Conservation (phyloP, 2,888 invertebrate species). For the Leucophora obtusa region DNA sequence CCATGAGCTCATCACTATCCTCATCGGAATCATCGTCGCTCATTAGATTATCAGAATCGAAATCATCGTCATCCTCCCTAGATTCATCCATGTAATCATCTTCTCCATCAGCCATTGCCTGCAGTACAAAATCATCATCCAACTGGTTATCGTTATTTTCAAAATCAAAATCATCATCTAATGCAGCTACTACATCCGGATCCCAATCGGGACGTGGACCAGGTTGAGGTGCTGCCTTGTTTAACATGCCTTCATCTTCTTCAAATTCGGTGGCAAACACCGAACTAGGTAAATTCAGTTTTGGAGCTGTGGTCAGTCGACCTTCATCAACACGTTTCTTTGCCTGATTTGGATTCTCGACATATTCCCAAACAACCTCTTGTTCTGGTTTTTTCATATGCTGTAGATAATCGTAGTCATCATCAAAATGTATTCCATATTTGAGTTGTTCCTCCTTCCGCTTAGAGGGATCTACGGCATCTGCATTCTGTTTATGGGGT, state of each 20-base stretch:
- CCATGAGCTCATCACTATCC: conserved; percentile 79
- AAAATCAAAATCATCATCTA: conserved; percentile 95
- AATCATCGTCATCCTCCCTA: conserved; percentile 67
- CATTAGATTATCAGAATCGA: conserved; percentile 72
- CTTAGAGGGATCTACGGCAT: conserved; percentile 78
- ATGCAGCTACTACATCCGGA: conserved; percentile 93
- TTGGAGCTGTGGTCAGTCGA: conserved; percentile 65
- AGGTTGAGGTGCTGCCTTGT: conserved; percentile 76
- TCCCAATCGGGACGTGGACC: conserved; percentile 87
- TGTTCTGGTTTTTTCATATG: conserved; percentile 82
- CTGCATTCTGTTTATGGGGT: conserved; percentile 61
- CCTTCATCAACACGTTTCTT: conserved; percentile 68
- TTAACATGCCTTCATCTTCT: conserved; percentile 85
- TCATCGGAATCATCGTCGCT: conserved; percentile 78
- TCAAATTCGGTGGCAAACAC: conserved; percentile 93
- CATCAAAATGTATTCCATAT: conserved; percentile 95
- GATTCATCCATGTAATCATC: conserved; percentile 68
- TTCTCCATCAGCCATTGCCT: conserved; percentile 81
- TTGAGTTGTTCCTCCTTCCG: conserved; percentile 87
- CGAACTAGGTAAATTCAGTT: conserved; percentile 87
- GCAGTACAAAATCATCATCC: conserved; percentile 94
- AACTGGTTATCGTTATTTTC: conserved; percentile 89
- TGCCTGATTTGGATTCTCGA: conserved; percentile 75
- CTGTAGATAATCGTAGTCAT: conserved; percentile 96
- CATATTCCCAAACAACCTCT: conserved; percentile 77